These are phyloP conservation scores for Hydrolagus colliei DNA, from an alignment of 2,797 vertebrate genomes.

Conservation along the genomic window DNA sequence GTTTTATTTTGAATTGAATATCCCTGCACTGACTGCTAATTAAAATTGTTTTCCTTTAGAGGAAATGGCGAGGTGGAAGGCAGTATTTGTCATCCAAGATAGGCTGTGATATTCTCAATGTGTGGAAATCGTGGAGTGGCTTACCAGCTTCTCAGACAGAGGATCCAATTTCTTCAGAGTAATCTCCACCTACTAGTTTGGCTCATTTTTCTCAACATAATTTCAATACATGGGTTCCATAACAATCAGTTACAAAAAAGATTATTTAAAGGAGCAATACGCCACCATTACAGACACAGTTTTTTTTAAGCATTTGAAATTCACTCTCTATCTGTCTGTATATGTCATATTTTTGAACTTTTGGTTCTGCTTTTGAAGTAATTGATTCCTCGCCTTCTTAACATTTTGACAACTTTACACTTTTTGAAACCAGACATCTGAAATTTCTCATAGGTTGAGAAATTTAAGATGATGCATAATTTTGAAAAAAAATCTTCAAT, in stretches of 20 bases:
- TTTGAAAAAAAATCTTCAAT: too few relatives aligned
- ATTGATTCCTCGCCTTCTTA: too few relatives aligned
- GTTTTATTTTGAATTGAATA: slow-evolving; percentile 29
- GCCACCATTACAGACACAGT: neutral
- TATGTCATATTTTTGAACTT: too few relatives aligned
- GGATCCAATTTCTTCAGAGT: neutral
- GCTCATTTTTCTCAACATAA: slow-evolving; percentile 2
- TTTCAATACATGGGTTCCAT: neutral
- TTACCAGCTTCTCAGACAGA: neutral
- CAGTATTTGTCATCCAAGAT: slow-evolving; percentile 18
- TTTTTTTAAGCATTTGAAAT: too few relatives aligned
- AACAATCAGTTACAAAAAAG: neutral
- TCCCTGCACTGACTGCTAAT: slow-evolving; percentile 18
- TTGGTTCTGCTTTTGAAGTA: too few relatives aligned
- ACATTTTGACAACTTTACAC: too few relatives aligned
- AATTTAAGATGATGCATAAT: too few relatives aligned
- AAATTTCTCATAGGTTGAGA: too few relatives aligned
- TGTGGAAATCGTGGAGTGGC: neutral
- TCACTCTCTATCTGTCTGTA: too few relatives aligned
- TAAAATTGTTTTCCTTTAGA: slow-evolving; percentile 26
- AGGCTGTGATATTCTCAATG: slow-evolving; percentile 12
- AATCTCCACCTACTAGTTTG: neutral
- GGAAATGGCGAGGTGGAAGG: slow-evolving; percentile 22
- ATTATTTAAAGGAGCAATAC: neutral
- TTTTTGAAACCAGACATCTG: too few relatives aligned